Evolutionary conservation across 2,113 vertebrate genomes (phyloP), one percentile per base, ranked within the genome.

Genomic region (Trochalopteron elliotii): DNA sequence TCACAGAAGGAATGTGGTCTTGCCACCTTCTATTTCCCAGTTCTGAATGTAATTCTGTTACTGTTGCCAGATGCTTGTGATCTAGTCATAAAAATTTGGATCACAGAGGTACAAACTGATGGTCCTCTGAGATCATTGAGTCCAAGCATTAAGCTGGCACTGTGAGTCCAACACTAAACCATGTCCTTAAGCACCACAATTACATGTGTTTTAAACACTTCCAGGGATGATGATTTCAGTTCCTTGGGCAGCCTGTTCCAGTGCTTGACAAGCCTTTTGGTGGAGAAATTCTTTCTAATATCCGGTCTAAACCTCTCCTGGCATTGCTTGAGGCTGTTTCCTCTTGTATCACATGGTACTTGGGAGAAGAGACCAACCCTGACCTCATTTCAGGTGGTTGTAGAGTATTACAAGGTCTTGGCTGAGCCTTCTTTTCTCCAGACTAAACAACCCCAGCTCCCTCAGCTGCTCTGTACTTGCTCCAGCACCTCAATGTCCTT

Each of bases 341-440:
- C 5, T 63, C 30, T 40, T 47, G 19, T 21, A 25, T 55, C 24
- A 13, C 5, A 8, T 5, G 16, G 9, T 35, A 6, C 30, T 5
- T 47, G 49, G 11, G 35, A 63, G 45, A 55, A 40, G 65, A 79
- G 20, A n/a, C 5, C 11, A 25, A 15, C 9, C 15, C 7, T 39
- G 5, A 35, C 24, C 16, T 40, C 10, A 14, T 55, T 79, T 55
- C 47, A 40, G 20, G 9, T 7, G 17, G 11, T 30, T 55, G n/a
- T 30, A n/a, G 56, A 40, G n/a, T 35, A 19, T 12, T 8, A 21
- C 45, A 14, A 25, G n/a, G 30, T 79, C 12, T 55, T 0, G 0
- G 9, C 7, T 14, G 20, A 70, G 20, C 16, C 16, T 71, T 13
- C 20, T 79, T 79, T 40, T 71, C 40, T 71, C 20, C 24, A 49